phyloP scores from a whole-genome alignment of 2,113 vertebrate genomes.

The Apteryx owenii region DNA sequence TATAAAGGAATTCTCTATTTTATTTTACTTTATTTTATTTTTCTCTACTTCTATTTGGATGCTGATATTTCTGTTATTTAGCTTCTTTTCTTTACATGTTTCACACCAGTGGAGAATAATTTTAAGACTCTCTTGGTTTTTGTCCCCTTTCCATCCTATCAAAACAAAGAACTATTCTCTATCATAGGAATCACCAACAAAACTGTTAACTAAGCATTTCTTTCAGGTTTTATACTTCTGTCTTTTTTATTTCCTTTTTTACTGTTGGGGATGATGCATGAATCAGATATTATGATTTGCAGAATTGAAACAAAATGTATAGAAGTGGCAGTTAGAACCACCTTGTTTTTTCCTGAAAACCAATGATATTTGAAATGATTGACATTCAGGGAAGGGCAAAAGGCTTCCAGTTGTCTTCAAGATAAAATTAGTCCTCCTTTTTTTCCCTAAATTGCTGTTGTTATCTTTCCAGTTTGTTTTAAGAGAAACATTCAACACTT shows the following conservation, averaged over 20 bases:
- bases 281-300: not conserved
- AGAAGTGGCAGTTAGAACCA: not conserved
- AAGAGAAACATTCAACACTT: not conserved
- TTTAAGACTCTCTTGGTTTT: not conserved
- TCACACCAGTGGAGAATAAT: not conserved
- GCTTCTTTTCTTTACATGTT: not conserved
- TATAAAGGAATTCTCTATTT: not conserved
- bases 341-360: not conserved
- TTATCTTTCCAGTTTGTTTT: not conserved
- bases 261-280: fast-evolving
- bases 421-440: not conserved
- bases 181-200: not conserved
- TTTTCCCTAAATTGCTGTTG: not conserved
- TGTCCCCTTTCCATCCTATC: not conserved
- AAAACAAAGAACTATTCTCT: not conserved
- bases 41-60: not conserved
- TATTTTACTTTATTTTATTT: not conserved
- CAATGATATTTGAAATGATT: not conserved
- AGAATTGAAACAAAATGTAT: not conserved
- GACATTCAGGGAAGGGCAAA: not conserved
- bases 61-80: not conserved
- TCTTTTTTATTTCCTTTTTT: not conserved
- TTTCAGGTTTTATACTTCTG: not conserved
- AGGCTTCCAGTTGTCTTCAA: not conserved
- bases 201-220: not conserved